These are phyloP conservation scores for Plusia festucae DNA, from an alignment of 2,888 invertebrate genomes.

Conservation along the genomic window DNA sequence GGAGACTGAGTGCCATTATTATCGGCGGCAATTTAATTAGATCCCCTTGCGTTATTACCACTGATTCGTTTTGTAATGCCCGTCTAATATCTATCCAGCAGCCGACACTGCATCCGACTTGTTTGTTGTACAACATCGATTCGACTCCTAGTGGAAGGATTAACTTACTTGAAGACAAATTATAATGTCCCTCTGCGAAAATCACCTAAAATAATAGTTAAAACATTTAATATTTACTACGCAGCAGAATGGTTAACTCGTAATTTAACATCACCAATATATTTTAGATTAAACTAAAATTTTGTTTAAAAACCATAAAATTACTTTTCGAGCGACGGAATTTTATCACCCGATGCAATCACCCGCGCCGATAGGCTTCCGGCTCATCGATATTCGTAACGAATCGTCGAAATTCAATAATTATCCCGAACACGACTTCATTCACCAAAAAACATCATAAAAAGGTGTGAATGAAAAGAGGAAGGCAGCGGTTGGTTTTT, in stretches of 20 bases:
- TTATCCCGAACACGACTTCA: slow-evolving; percentile 89
- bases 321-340: slow-evolving; percentile 85
- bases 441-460: slow-evolving; percentile 86
- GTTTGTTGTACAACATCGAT: slow-evolving; percentile 59
- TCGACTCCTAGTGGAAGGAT: slow-evolving; percentile 63
- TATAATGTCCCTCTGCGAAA: slow-evolving; percentile 17
- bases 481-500: slow-evolving; percentile 84
- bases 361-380: slow-evolving; percentile 86
- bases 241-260: slow-evolving; percentile 9
- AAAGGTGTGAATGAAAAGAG: slow-evolving; percentile 89
- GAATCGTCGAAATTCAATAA: slow-evolving; percentile 89
- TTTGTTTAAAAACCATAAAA: slow-evolving; percentile 87
- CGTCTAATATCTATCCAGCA: slow-evolving; percentile 75
- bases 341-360: slow-evolving; percentile 84
- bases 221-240: slow-evolving; percentile 4
- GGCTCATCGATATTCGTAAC: slow-evolving; percentile 89
- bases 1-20: slow-evolving; percentile 86
- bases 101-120: slow-evolving; percentile 61
- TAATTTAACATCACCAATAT: slow-evolving; percentile 52
- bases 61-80: slow-evolving; percentile 87
- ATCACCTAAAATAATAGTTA: not conserved
- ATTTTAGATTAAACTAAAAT: slow-evolving; percentile 73
- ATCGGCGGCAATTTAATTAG: slow-evolving; percentile 89
- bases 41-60: slow-evolving; percentile 87
- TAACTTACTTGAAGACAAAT: slow-evolving; percentile 61